These are phyloP conservation scores for Hermaeophaga mercurialis DNA, from an alignment of 2,888 invertebrate species.

Conservation along the genomic window DNA sequence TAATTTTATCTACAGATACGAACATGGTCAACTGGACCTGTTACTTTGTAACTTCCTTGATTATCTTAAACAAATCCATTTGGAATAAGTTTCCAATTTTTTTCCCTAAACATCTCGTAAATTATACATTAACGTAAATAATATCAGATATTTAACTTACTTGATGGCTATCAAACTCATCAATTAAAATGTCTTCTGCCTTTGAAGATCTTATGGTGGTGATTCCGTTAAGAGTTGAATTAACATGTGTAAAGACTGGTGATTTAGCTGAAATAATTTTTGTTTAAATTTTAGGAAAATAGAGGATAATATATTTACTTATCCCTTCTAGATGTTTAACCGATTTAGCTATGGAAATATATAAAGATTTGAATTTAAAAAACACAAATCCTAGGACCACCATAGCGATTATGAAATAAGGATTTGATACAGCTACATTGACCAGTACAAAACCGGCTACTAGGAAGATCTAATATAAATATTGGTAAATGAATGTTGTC, in stretches of 20 bases:
- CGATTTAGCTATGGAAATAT: slow-evolving; percentile 71
- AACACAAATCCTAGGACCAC: slow-evolving; percentile 68
- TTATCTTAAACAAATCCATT: not conserved
- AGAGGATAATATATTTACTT: slow-evolving; percentile 49
- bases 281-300: not conserved
- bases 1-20: too few species aligned
- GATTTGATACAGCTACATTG: slow-evolving; percentile 71
- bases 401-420: slow-evolving; percentile 67
- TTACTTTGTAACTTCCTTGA: too few species aligned
- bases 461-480: slow-evolving; percentile 63
- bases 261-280: slow-evolving; percentile 41
- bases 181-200: slow-evolving; percentile 35
- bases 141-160: slow-evolving; percentile 27
- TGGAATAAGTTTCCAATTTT: too few species aligned
- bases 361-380: slow-evolving; percentile 66
- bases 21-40: too few species aligned
- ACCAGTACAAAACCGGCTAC: slow-evolving; percentile 71
- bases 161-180: slow-evolving; percentile 44
- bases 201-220: slow-evolving; percentile 41
- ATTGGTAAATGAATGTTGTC: not conserved
- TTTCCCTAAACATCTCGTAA: too few species aligned
- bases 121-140: too few species aligned
- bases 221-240: slow-evolving; percentile 39
- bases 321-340: slow-evolving; percentile 68
- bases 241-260: slow-evolving; percentile 43